These are phyloP conservation scores for Dissostichus mawsoni DNA, from an alignment of 2,113 vertebrate genomes.

Conservation along the genomic window DNA sequence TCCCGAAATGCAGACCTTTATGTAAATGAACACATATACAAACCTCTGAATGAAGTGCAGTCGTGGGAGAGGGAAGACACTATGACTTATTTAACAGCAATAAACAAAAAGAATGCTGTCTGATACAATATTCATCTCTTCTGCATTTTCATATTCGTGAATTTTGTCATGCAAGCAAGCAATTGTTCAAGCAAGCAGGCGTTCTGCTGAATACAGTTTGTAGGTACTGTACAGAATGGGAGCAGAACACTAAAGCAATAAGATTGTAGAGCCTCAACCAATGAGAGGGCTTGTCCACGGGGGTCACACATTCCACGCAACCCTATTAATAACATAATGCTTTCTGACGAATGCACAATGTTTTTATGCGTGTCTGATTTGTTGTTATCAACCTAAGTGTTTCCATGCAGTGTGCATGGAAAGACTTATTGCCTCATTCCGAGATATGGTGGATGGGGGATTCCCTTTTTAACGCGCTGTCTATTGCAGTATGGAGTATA, in stretches of 20 bases:
- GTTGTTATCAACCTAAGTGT: conserved; percentile 13
- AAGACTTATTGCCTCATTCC: conserved; percentile 6
- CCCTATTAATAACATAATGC: conserved; percentile 42
- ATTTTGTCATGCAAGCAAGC: conserved; percentile 58
- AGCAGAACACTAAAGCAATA: conserved; percentile 20
- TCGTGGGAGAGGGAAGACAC: conserved; percentile 23
- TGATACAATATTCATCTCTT: conserved; percentile 67
- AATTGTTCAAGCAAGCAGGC: conserved; percentile 27
- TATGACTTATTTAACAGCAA: conserved; percentile 73
- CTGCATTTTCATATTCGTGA: conserved; percentile 75
- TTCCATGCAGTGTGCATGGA: conserved; percentile 4
- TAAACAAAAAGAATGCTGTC: conserved; percentile 60
- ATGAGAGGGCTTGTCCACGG: background rate
- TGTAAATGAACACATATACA: conserved; percentile 13
- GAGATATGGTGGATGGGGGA: conserved; percentile 14
- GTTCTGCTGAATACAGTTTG: conserved; percentile 31
- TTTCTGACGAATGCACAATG: conserved; percentile 13
- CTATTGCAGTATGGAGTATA: background rate
- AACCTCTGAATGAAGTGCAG: conserved; percentile 26
- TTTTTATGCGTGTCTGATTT: conserved; percentile 3
- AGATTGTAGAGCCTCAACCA: background rate
- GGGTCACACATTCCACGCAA: conserved; percentile 2
- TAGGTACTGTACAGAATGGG: conserved; percentile 17
- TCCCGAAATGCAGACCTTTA: conserved; percentile 15
- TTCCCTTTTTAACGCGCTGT: conserved; percentile 40